A percentile compares a stretch with the other conserved stretches of the same genome.
Evolutionary conservation across 2,888 invertebrate species (phyloP).

Genomic region (Tortricodes alternella): DNA sequence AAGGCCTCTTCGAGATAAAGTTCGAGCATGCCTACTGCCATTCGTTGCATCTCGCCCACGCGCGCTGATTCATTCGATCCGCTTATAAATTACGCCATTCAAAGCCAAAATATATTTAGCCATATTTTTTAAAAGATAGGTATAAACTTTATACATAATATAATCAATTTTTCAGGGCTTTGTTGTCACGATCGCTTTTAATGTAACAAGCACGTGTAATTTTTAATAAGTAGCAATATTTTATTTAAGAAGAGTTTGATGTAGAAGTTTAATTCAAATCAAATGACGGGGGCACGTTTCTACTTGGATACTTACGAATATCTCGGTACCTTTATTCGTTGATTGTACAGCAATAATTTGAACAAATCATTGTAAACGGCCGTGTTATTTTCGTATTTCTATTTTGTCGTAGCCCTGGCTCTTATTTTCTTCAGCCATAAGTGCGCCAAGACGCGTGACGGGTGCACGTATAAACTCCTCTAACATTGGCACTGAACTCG

Average conservation of each 20-base stretch:
- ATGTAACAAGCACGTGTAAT: conserved; percentile 4
- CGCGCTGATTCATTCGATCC: conserved; percentile 63
- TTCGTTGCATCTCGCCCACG: conserved; percentile 73
- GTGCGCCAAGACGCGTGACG: conserved; percentile 79
- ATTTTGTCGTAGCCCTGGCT: conserved; percentile 70
- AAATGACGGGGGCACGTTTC: conserved; percentile 4
- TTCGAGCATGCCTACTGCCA: conserved; percentile 51
- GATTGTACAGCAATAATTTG: conserved; percentile 46
- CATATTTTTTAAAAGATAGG: conserved; percentile 18
- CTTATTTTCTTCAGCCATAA: conserved; percentile 66
- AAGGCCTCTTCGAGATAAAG: conserved; percentile 32
- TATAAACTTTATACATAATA: conserved; percentile 13
- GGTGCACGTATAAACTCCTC: conserved; percentile 63
- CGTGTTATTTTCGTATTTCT: conserved; percentile 66
- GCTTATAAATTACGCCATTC: conserved; percentile 54
- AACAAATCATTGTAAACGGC: conserved; percentile 51
- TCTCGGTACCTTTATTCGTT: conserved; percentile 31
- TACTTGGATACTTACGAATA: conserved; percentile 10
- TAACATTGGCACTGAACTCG: conserved; percentile 79
- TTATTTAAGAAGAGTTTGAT: no score
- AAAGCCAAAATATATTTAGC: conserved; percentile 54
- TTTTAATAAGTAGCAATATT: conserved; percentile 1
- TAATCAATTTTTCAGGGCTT: conserved; percentile 7
- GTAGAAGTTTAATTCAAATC: no score
- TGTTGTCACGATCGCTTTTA: conserved; percentile 1